Percentiles rank a stretch among this genome's conserved stretches.
These are phyloP conservation scores for Muscidifurax raptorellus DNA, from an alignment of 1,140 invertebrate genomes.

Conservation along the genomic window DNA sequence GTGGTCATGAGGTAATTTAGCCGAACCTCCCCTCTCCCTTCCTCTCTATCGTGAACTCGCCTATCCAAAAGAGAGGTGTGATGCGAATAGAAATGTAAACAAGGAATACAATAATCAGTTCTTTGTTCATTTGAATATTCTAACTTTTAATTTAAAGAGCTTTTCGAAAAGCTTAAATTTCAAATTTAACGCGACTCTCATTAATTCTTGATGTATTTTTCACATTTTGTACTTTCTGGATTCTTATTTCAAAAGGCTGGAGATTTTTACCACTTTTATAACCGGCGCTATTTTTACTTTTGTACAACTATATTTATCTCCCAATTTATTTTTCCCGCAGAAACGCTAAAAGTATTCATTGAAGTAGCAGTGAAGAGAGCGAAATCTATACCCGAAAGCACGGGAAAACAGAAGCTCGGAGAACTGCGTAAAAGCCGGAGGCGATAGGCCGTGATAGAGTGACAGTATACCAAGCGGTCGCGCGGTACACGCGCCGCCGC, in stretches of 20 bases:
- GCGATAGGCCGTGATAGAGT: slow-evolving; percentile 31
- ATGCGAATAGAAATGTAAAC: not conserved
- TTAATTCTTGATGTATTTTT: too few relatives aligned
- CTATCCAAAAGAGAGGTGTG: not conserved
- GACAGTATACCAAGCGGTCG: not conserved
- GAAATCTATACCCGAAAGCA: not conserved
- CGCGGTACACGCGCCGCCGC: slow-evolving; percentile 26
- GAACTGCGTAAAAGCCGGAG: slow-evolving; percentile 23
- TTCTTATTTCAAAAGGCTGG: too few relatives aligned
- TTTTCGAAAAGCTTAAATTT: not conserved
- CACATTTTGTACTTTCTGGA: too few relatives aligned
- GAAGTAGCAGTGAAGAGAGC: not conserved
- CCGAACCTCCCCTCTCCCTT: not conserved
- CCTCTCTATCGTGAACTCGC: not conserved
- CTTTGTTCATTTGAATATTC: not conserved
- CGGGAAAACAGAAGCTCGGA: not conserved
- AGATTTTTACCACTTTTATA: too few relatives aligned
- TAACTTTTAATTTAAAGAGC: not conserved
- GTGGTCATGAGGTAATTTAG: slow-evolving; percentile 22
- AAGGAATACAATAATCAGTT: not conserved
- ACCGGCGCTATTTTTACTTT: too few relatives aligned
- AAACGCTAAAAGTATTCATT: not conserved
- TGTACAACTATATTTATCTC: too few relatives aligned
- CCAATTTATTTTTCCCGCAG: not conserved
- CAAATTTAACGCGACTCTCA: not conserved